Percentiles rank a stretch among this genome's conserved stretches.
phyloP scores from a whole-genome alignment of 2,888 invertebrate species.

The Eucriotettix oculatus region DNA sequence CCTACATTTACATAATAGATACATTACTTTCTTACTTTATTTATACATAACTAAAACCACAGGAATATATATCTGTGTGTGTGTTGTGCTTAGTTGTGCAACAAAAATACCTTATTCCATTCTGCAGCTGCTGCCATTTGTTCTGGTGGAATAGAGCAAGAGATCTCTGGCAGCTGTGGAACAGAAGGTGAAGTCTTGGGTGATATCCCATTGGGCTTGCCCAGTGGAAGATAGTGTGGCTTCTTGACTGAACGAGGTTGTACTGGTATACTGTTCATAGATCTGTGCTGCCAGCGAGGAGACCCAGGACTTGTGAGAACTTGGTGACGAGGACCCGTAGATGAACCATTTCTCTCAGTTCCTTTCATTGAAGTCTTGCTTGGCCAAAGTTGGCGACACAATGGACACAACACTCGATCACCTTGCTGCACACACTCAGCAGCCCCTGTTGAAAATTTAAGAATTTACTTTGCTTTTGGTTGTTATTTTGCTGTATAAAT shows the following conservation, averaged over 20 bases:
- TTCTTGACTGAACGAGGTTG: neutral
- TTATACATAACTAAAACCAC: no score
- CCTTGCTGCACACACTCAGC: slow-evolving; percentile 23
- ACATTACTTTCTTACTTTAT: no score
- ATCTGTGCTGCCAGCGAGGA: neutral
- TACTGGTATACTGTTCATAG: neutral
- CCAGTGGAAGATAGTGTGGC: neutral
- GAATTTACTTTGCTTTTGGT: no score
- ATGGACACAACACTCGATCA: slow-evolving; percentile 25
- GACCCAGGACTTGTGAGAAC: neutral
- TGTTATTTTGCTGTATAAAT: no score
- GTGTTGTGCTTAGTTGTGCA: no score
- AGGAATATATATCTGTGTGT: no score
- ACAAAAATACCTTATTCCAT: slow-evolving; percentile 5
- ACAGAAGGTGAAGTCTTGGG: neutral
- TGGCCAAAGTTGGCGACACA: slow-evolving; percentile 25
- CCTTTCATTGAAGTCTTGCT: neutral
- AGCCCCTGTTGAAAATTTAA: slow-evolving; percentile 21
- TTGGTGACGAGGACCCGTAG: neutral
- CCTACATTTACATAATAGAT: no score
- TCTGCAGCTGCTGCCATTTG: slow-evolving; percentile 5
- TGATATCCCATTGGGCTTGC: neutral
- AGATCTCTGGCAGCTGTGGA: neutral
- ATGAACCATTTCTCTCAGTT: neutral
- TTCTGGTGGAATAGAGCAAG: slow-evolving; percentile 1